Base-by-base conservation (phyloP, 2,888 invertebrate species). In the Conistra vaccinii region DNA sequence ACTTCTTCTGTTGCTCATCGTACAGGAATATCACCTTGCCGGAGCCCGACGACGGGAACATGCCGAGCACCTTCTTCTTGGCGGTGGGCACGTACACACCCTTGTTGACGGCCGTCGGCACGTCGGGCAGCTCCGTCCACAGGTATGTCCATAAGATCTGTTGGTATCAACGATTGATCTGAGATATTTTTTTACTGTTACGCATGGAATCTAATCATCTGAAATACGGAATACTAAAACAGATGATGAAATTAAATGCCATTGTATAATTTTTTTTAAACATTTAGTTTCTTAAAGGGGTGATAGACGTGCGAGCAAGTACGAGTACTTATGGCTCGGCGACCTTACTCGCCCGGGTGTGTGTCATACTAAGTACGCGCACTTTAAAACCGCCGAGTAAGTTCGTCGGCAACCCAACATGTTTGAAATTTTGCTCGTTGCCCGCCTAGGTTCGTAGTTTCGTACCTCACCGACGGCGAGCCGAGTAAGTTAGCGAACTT, bases 91-190 rank as follows among this genome's bases (percentile, higher is more conserved):
- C 97, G 90, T 97, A 97, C 9, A 99, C 97, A 66, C 98, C 98
- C 90, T 97, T 98, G 60, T 97, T 97, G 2, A 97, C 97, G 9
- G 97, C 92, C 70, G 97, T 97, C 10, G 98, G 98, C 51, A 97
- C 95, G 68, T 97, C 97, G 63, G 97, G 97, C 23, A 99, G 95
- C 88, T 98, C 98, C 74, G 97, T 95, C 98, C 98, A 99, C 0
- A 98, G 97, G 89, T 98, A 97, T 0, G 97, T 94, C 98, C 98
- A 98, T 72, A 98, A 97, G 84, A 98, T 97, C 98, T 98, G 91
- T 75, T 60, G 7, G 26, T 48, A 48, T 32, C 0, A 26, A 51
- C 20, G n/a, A 1, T 63, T 42, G 4, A 17, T 61, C 23, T 32
- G 23, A 29, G 29, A 48, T 35, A 35, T 35, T 17, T 10, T 67